Percentiles rank a stretch among this genome's conserved stretches.
These are phyloP conservation scores for Sebastes hopkinsi DNA, from an alignment of 2,797 vertebrate genomes.

Conservation along the genomic window DNA sequence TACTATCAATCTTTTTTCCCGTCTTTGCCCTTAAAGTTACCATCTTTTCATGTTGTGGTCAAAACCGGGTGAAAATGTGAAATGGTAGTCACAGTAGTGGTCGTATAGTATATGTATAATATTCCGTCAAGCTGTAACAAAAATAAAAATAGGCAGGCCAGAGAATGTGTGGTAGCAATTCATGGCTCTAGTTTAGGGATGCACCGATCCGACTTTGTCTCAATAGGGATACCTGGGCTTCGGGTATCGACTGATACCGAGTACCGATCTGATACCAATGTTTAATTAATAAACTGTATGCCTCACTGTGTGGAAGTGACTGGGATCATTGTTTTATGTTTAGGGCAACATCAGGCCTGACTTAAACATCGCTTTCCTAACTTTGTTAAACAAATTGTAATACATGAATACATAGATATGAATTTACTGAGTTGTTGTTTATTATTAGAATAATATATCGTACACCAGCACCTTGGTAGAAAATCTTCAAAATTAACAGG, in stretches of 20 bases:
- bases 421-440: neutral
- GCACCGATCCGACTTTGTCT: no score
- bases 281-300: neutral
- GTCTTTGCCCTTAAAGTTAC: constrained; percentile 14
- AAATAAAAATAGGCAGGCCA: neutral
- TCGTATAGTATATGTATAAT: neutral
- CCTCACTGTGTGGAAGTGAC: neutral
- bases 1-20: neutral
- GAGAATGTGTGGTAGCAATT: neutral
- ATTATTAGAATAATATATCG: no score
- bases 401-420: neutral
- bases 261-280: neutral
- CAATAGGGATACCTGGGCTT: neutral
- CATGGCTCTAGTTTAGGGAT: no score
- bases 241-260: neutral
- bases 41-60: constrained; percentile 39
- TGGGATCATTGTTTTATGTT: neutral
- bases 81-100: no score
- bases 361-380: no score
- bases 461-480: no score
- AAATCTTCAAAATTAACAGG: no score
- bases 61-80: constrained; percentile 4
- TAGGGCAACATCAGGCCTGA: neutral
- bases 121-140: neutral
- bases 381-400: neutral